Base-by-base conservation (phyloP, 2,888 invertebrate genomes). In the Microctonus hyperodae region DNA sequence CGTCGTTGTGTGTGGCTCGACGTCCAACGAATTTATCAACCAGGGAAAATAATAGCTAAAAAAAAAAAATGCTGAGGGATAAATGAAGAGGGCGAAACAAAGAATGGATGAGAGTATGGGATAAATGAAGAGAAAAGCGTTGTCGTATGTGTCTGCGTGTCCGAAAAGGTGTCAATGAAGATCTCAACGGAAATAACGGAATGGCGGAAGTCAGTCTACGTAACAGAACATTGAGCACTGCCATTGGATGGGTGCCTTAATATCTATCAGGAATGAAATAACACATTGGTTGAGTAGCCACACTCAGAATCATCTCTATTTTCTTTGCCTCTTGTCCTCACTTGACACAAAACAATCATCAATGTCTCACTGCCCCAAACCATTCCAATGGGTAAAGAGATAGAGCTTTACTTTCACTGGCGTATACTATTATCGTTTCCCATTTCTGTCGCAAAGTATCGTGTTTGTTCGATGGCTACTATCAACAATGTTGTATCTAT, bases 241-340 rank as follows among this genome's bases (percentile, higher is more conserved):
- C 16, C 31, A 44, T 11, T 20, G 28, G 16, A 61, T 61, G 61
- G 53, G 58, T 28, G 31, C 62, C 50, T 51, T 63, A 62, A 63
- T 67, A 67, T 63, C 58, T 44, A 67, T 67, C 66, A 67, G n/a
- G 50, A 50, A 61, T 50, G 61, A 67, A 56, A 67, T 62, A 57
- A 66, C 50, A 62, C 50, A 33, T 48, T 20, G 28, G 28, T 65
- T 35, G 53, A 44, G 44, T 44, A 44, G 6, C 44, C 55, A 53
- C 44, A 33, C 37, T 56, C 23, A 59, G 53, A 33, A 59, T 50
- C 59, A 53, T 44, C 44, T 20, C 51, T 48, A 60, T 60, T 61
- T 60, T 56, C 60, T 65, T 60, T 44, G 20, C 60, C 55, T 55
- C 59, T 65, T 53, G 40, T 60, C 50, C 50, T 40, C 31, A 35